A percentile compares a stretch with the other conserved stretches of the same genome.
Evolutionary conservation across 1,140 invertebrate genomes (phyloP).

Genomic region (Calliphora vicina): DNA sequence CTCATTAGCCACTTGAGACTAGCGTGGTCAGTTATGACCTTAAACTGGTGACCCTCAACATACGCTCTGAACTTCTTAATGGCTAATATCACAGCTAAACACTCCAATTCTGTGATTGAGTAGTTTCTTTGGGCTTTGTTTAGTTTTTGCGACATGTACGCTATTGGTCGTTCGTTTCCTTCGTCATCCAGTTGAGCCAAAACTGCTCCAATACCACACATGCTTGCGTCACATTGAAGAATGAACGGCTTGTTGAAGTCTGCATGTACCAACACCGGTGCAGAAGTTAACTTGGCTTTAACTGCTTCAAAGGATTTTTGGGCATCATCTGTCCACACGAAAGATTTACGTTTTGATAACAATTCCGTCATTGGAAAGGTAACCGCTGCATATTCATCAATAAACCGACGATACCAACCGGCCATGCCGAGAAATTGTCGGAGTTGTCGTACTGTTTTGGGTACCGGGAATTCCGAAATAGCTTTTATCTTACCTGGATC

Average conservation of each 20-base stretch:
- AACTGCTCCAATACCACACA: not conserved
- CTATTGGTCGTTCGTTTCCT: not conserved
- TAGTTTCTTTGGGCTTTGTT: not conserved
- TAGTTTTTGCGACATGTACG: not conserved
- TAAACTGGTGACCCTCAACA: not conserved
- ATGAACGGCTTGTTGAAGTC: not conserved
- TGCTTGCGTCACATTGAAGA: not conserved
- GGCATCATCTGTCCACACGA: not conserved
- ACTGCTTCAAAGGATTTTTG: not conserved
- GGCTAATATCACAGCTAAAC: not conserved
- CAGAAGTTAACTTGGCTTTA: not conserved
- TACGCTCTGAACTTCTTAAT: no score
- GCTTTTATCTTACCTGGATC: conserved; percentile 25
- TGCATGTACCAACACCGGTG: not conserved
- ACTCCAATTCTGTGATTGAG: not conserved
- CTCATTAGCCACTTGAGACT: not conserved
- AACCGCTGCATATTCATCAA: conserved; percentile 29
- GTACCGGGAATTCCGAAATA: conserved; percentile 21
- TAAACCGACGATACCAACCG: conserved; percentile 58
- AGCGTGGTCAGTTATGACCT: not conserved
- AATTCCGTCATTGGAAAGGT: not conserved
- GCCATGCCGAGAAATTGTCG: conserved; percentile 49
- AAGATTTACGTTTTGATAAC: not conserved
- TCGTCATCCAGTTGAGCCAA: not conserved
- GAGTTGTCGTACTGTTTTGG: conserved; percentile 33